Evolutionary conservation across 1,140 invertebrate species (phyloP), one percentile per base, ranked within the genome.

Genomic region (Dysdera silvatica): DNA sequence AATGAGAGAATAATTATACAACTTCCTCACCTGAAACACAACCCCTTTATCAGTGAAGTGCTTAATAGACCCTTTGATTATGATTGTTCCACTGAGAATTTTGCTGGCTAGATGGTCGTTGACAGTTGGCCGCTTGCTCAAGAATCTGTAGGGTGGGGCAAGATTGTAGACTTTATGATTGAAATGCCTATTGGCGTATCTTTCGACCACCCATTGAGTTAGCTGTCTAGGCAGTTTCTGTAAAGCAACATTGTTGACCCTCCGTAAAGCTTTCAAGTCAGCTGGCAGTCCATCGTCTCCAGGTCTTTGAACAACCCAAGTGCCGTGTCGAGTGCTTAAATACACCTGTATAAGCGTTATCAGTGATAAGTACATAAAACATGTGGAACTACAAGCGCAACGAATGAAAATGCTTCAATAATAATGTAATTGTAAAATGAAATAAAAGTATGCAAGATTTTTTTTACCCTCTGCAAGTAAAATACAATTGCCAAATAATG

Each of bases 41-140:
- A 77, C 73, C 12, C 63, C 65, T 18, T 73, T 66, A 61, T 68
- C 68, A 10, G 71, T 71, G 61, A 77, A 72, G 20, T 59, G 56
- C n/a, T 74, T 69, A 5, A 76, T 69, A 49, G 78, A 72, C 18
- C 75, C 73, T 72, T 76, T 76, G 47, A 77, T 68, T n/a, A 71
- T 72, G 28, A 81, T 70, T 16, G 72, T 32, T 10, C 58, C 65
- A 29, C 33, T 75, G 59, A 77, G 72, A 23, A 82, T 71, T 28
- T 79, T 73, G 60, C 78, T 76, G 2, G 79, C 77, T 7, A 82
- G 67, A 26, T 78, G 77, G 61, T 82, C 80, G 64, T 81, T 81
- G 8, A 82, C 77, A 20, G 78, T 80, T 4, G 79, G 78, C 66
- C 80, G 79, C 37, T 80, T 78, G 12, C 70, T 68, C 28, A 74